These are phyloP conservation scores for Sarcophaga carnaria DNA, from an alignment of 2,888 invertebrate genomes.

Conservation along the genomic window DNA sequence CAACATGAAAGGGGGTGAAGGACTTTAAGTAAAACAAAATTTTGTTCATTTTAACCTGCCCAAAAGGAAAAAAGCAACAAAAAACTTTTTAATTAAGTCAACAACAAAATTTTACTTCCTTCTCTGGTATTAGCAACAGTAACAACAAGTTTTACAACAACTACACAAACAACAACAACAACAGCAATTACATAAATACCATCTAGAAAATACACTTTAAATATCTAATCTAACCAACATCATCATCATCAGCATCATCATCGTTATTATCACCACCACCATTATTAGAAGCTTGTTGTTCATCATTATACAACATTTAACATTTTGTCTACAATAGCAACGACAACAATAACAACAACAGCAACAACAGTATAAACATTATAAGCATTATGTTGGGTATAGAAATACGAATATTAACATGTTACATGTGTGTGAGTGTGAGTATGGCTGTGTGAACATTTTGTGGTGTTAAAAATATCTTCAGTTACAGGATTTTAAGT, in stretches of 20 bases:
- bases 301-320: background rate
- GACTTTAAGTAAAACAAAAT: conserved; percentile 22
- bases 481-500: conserved; percentile 10
- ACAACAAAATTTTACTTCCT: conserved; percentile 59
- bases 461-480: conserved; percentile 43
- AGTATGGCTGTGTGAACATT: background rate
- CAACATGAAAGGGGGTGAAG: background rate
- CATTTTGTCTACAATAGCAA: conserved; percentile 4
- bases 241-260: conserved; percentile 38
- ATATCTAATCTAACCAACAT: conserved; percentile 36
- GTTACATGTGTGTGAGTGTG: background rate
- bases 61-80: conserved; percentile 20
- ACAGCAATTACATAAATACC: conserved; percentile 32
- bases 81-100: conserved; percentile 69
- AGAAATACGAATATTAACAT: background rate
- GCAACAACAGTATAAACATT: conserved; percentile 28
- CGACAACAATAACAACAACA: conserved; percentile 13
- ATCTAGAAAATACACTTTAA: conserved; percentile 16
- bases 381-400: background rate
- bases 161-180: conserved; percentile 28
- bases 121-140: conserved; percentile 25
- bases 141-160: conserved; percentile 34
- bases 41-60: conserved; percentile 54
- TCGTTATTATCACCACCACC: conserved; percentile 6
- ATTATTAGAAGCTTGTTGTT: background rate